Conservation (phyloP, 2,797 vertebrate genomes). For the Lophius americanus region DNA sequence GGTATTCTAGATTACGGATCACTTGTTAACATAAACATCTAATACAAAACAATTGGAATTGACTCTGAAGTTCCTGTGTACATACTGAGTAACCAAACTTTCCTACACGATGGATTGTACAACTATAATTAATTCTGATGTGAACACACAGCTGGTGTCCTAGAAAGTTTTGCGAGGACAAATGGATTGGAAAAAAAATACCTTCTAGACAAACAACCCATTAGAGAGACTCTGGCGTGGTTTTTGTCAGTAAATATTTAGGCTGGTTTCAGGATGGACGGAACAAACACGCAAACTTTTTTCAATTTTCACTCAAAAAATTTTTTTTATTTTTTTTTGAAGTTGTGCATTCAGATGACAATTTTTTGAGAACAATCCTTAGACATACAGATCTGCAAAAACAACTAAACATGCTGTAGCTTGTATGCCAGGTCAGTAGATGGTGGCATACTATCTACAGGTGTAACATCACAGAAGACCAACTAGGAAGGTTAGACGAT, state of each 20-base stretch:
- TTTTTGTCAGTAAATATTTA: slow-evolving; percentile 26
- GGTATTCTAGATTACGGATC: slow-evolving; percentile 14
- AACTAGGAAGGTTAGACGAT: too few species aligned
- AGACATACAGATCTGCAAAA: too few species aligned
- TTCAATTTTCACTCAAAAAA: too few species aligned
- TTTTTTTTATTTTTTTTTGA: too few species aligned
- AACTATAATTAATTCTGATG: neutral
- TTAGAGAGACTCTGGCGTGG: slow-evolving; percentile 1
- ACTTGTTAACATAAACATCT: slow-evolving; percentile 2
- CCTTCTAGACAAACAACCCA: slow-evolving; percentile 23
- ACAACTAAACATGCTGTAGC: too few species aligned
- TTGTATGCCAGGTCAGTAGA: too few species aligned
- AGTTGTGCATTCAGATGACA: too few species aligned
- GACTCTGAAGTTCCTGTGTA: neutral
- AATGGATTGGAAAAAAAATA: slow-evolving; percentile 13
- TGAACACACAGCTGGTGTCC: slow-evolving; percentile 55
- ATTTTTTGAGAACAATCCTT: too few species aligned
- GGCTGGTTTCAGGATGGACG: slow-evolving; percentile 10
- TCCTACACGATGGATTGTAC: neutral
- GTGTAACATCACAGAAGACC: too few species aligned
- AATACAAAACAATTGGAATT: slow-evolving; percentile 1
- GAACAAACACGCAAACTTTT: slow-evolving; percentile 1
- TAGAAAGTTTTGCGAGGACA: slow-evolving; percentile 47
- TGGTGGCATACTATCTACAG: too few species aligned
- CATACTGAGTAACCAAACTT: neutral